Evolutionary conservation across 2,888 invertebrate genomes (phyloP), one percentile per base, ranked within the genome.

Genomic region (Oscheius myriophilus): DNA sequence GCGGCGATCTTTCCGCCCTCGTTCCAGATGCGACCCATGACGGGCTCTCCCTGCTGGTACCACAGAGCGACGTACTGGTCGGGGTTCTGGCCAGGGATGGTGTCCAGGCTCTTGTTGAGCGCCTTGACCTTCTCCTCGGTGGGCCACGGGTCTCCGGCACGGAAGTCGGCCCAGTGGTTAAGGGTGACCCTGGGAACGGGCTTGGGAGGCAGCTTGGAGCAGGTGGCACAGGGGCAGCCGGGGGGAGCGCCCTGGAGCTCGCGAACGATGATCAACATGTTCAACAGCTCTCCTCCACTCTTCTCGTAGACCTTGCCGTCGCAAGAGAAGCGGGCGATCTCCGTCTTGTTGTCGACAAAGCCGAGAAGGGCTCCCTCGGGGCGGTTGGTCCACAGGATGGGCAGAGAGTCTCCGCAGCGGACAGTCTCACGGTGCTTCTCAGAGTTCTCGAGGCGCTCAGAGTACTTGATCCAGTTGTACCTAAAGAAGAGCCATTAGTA

Each of bases 21-120:
- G 72, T 82, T 82, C 82, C 82, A 83, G 59, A 82, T 73, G 39
- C 84, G 79, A 21, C 83, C 84, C 84, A 84, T 84, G 62, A 84
- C 82, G 12, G 84, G 84, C 65, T 83, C 79, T 62, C 84, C 74
- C 70, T 54, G 21, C 72, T 70, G 71, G 72, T 84, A 84, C 84
- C 84, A 84, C 43, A 84, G 78, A 9, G 83, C 84, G 12, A 84
- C 82, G 69, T 78, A 84, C 67, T 84, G 84, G 43, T 84, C 83
- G 46, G 83, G 71, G 45, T 72, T 75, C 67, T 82, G 75, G 23
- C 81, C 82, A 14, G 82, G 69, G 51, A 82, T 53, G 7, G 83
- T 84, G 73, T 82, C 77, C 53, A 84, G 74, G 1, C 71, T 67
- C 73, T 78, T 80, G 75, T 75, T 71, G 45, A 81, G 68, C 11